A percentile compares a stretch with the other conserved stretches of the same genome.
Conservation (phyloP, 2,888 invertebrate genomes). For the Allolobophora icterica region DNA sequence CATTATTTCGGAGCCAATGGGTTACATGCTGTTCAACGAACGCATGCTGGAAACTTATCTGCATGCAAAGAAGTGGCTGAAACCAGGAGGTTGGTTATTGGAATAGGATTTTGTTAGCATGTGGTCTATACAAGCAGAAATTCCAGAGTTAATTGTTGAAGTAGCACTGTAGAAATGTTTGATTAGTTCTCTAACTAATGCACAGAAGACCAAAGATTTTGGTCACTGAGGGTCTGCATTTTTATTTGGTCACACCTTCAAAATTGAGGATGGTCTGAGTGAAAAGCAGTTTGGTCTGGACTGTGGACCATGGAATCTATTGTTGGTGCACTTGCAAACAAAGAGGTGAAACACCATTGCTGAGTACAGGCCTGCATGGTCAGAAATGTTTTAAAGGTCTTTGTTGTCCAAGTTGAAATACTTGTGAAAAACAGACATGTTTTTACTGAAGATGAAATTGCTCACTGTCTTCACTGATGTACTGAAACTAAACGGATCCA, state of each 20-base stretch:
- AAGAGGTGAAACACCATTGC: not conserved
- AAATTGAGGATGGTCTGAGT: not conserved
- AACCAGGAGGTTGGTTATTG: conserved; percentile 70
- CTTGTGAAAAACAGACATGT: not conserved
- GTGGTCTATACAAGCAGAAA: not conserved
- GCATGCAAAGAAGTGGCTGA: conserved; percentile 97
- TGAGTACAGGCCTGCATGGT: not conserved
- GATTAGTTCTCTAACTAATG: not conserved
- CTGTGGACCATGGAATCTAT: not conserved
- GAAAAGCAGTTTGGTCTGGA: not conserved
- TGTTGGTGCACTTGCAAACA: not conserved
- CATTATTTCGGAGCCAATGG: conserved; percentile 99
- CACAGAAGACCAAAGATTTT: not conserved
- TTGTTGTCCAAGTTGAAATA: not conserved
- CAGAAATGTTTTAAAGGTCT: not conserved
- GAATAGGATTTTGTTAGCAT: not conserved
- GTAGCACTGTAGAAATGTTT: not conserved
- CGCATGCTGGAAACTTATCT: conserved; percentile 97
- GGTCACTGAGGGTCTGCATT: not conserved
- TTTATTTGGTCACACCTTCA: not conserved
- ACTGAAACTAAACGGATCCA: not conserved
- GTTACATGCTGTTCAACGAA: conserved; percentile 99
- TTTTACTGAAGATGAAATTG: conserved; percentile 17
- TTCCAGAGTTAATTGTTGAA: not conserved
- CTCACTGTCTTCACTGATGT: not conserved